Conservation (phyloP, 2,888 invertebrate species). For the Drosophila niveifrons region DNA sequence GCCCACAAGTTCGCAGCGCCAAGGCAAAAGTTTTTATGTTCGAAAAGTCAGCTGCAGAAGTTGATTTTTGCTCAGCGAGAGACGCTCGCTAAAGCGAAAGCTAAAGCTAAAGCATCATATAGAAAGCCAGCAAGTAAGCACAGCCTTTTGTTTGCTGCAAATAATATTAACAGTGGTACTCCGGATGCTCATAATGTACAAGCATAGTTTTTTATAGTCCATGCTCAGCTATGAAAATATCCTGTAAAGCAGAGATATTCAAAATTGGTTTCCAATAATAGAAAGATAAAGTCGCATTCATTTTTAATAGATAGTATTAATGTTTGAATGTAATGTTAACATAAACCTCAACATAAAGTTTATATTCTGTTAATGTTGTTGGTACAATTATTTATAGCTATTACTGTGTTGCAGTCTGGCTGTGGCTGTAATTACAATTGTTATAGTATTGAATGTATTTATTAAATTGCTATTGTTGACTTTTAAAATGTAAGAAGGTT, state of each 20-base stretch:
- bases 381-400: no score
- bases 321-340: no score
- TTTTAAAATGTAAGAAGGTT: no score
- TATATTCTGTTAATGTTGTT: no score
- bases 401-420: no score
- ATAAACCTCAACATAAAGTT: no score
- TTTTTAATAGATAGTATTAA: no score
- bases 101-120: slow-evolving; percentile 31
- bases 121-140: slow-evolving; percentile 37
- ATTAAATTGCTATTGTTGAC: no score
- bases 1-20: slow-evolving; percentile 51
- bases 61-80: slow-evolving; percentile 66
- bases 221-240: neutral
- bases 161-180: slow-evolving; percentile 65
- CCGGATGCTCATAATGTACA: slow-evolving; percentile 13
- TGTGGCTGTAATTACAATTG: no score
- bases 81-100: slow-evolving; percentile 19
- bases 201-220: neutral
- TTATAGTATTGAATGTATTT: no score
- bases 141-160: slow-evolving; percentile 69
- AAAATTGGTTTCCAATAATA: neutral
- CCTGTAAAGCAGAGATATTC: neutral
- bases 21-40: slow-evolving; percentile 64
- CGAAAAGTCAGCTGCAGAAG: slow-evolving; percentile 76
- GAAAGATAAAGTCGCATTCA: no score